These are phyloP conservation scores for Erythrocebus patas DNA, from an alignment of 2,113 vertebrate species.

Conservation along the genomic window DNA sequence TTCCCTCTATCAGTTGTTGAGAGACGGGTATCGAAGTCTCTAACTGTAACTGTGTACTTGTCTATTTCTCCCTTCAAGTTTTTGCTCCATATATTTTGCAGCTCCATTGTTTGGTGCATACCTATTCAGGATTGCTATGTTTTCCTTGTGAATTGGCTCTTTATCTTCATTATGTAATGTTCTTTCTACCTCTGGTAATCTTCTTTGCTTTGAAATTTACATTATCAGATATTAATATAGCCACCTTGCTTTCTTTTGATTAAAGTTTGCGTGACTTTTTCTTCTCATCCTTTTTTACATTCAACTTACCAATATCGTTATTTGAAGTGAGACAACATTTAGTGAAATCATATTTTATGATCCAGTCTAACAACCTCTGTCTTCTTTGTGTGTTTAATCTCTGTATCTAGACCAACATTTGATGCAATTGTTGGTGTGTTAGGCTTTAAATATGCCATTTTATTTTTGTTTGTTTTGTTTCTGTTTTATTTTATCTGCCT, in stretches of 20 bases:
- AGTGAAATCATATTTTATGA: not conserved
- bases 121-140: not conserved
- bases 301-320: not conserved
- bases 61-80: not conserved
- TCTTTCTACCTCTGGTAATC: not conserved
- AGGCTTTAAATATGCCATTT: not conserved
- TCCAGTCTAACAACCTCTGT: not conserved
- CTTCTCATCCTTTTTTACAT: not conserved
- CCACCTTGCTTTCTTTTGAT: not conserved
- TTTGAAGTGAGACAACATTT: not conserved
- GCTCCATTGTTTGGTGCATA: not conserved
- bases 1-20: not conserved
- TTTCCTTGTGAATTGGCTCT: not conserved
- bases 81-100: not conserved
- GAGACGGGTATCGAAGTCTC: not conserved
- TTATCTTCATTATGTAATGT: not conserved
- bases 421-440: not conserved
- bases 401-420: not conserved
- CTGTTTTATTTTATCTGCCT: not conserved
- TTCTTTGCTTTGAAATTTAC: constrained; percentile 11
- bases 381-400: not conserved
- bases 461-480: not conserved
- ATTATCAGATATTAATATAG: not conserved
- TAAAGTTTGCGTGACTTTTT: not conserved
- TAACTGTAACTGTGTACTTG: not conserved